Percentiles rank a stretch among this genome's conserved stretches.
Evolutionary conservation across 2,113 vertebrate genomes (phyloP).

Genomic region (Anoplopoma fimbria): DNA sequence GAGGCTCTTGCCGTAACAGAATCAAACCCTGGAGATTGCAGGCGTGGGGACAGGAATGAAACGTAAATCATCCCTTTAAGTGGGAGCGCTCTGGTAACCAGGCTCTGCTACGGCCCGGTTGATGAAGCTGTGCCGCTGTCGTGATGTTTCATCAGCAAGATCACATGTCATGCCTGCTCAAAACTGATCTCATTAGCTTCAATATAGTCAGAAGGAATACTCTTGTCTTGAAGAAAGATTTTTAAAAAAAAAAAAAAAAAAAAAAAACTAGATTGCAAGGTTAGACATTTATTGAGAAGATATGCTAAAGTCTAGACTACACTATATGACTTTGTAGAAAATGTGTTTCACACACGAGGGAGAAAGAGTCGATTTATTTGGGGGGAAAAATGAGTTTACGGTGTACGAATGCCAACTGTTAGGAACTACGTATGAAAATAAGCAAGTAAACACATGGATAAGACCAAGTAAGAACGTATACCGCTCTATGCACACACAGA

Average conservation of each 20-base stretch:
- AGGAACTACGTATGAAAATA: too few relatives aligned
- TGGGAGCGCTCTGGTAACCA: background rate
- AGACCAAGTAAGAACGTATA: constrained; percentile 2
- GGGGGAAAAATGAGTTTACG: too few relatives aligned
- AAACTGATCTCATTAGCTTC: background rate
- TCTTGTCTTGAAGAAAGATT: background rate
- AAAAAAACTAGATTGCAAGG: background rate
- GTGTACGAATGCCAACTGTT: too few relatives aligned
- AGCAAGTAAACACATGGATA: too few relatives aligned
- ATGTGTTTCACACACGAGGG: too few relatives aligned
- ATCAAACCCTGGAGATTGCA: background rate
- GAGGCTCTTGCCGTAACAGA: background rate
- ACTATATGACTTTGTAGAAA: too few relatives aligned
- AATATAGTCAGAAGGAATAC: background rate
- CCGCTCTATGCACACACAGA: background rate
- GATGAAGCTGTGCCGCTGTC: background rate
- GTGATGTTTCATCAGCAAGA: constrained; percentile 2
- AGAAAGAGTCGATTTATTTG: too few relatives aligned
- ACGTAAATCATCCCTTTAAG: background rate
- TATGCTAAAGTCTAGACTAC: background rate
- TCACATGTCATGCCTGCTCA: background rate
- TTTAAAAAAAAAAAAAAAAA: too few relatives aligned
- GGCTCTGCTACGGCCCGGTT: background rate
- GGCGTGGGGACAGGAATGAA: background rate
- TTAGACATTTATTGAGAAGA: background rate